Evolutionary conservation across 2,797 vertebrate genomes (phyloP).

Genomic region (Peromyscus nudipes): DNA sequence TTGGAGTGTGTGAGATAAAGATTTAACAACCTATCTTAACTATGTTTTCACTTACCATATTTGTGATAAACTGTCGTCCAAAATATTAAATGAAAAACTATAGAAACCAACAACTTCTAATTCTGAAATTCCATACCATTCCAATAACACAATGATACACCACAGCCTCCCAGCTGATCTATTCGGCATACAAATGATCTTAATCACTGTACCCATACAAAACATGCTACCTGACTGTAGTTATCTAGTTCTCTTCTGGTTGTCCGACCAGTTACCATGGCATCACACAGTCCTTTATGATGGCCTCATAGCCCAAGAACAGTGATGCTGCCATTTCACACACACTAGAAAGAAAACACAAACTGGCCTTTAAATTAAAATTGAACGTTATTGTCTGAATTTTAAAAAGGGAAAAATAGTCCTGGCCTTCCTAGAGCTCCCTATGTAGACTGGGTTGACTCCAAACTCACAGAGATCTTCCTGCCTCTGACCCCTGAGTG

Average conservation of each 20-base stretch:
- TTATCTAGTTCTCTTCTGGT: not conserved
- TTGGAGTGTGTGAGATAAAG: not conserved
- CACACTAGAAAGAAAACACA: not conserved
- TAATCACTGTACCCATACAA: not conserved
- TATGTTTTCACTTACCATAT: not conserved
- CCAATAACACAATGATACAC: not conserved
- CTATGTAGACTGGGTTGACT: not conserved
- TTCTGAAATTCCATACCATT: not conserved
- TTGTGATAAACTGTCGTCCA: not conserved
- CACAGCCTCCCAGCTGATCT: not conserved
- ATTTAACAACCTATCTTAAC: not conserved
- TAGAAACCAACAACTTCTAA: not conserved
- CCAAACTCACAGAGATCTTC: not conserved
- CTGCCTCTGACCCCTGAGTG: not conserved
- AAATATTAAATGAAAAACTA: not conserved
- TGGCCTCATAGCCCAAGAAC: not conserved
- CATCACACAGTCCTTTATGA: not conserved
- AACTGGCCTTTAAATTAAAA: not conserved
- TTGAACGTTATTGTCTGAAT: not conserved
- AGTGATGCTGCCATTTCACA: not conserved
- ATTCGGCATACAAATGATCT: not conserved
- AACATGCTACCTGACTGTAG: rapidly evolving
- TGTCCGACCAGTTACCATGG: not conserved
- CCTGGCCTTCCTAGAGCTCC: not conserved
- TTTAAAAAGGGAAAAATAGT: not conserved